These are phyloP conservation scores for Therioaphis trifolii DNA, from an alignment of 2,888 invertebrate species.

Conservation along the genomic window DNA sequence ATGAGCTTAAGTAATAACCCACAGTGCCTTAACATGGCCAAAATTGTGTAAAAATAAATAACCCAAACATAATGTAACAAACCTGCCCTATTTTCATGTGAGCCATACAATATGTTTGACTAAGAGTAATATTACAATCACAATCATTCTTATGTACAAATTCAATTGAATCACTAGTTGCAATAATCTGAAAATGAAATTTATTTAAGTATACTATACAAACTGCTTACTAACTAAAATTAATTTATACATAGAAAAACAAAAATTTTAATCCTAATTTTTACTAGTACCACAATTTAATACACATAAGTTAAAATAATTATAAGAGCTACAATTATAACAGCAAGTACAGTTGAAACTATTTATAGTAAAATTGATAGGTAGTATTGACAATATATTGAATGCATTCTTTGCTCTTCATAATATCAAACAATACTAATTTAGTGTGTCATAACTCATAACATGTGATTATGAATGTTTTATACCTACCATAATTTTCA, in stretches of 20 bases:
- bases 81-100: constrained; percentile 54
- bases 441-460: too few species aligned
- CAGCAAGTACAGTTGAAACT: neutral
- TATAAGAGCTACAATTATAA: too few species aligned
- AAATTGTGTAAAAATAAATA: neutral
- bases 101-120: neutral
- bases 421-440: too few species aligned
- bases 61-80: neutral
- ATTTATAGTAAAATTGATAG: neutral
- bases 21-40: too few species aligned
- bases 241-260: too few species aligned
- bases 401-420: too few species aligned
- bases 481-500: too few species aligned
- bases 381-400: too few species aligned
- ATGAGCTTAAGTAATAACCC: too few species aligned
- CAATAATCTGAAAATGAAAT: constrained; percentile 37
- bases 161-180: constrained; percentile 42
- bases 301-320: neutral
- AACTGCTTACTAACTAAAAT: too few species aligned
- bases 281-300: neutral
- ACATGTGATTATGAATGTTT: too few species aligned
- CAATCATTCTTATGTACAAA: constrained; percentile 61
- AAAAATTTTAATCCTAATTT: too few species aligned
- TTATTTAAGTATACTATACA: neutral
- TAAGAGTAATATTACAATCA: constrained; percentile 19